phyloP scores from a whole-genome alignment of 2,888 invertebrate genomes.

The Diarsia mendica region DNA sequence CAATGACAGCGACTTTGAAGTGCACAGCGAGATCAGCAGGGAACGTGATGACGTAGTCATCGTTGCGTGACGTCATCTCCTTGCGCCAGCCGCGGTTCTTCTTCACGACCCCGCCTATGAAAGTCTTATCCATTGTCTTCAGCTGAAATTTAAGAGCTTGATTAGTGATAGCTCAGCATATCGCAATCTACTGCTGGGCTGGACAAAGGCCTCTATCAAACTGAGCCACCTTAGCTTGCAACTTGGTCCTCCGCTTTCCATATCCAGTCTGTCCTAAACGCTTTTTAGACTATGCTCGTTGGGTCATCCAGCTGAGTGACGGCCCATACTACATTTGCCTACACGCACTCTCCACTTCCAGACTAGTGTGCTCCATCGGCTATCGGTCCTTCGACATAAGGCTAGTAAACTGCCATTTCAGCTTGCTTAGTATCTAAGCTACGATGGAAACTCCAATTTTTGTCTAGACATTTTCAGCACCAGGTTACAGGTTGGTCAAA shows the following conservation, averaged over 20 bases:
- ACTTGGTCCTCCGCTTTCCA: not conserved
- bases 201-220: not conserved
- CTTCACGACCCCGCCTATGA: slow-evolving; percentile 67
- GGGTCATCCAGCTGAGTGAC: not conserved
- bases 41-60: slow-evolving; percentile 25
- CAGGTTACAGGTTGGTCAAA: not conserved
- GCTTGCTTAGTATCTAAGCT: not conserved
- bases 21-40: slow-evolving; percentile 32
- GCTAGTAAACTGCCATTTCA: not conserved
- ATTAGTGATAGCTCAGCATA: not conserved
- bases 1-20: slow-evolving; percentile 26
- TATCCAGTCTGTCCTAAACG: not conserved
- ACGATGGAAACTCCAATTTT: no score
- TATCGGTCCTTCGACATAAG: no score
- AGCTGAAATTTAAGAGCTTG: slow-evolving; percentile 64
- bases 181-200: not conserved
- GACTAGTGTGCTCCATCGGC: not conserved
- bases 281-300: not conserved
- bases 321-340: not conserved
- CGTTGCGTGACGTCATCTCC: slow-evolving; percentile 46
- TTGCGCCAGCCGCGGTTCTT: slow-evolving; percentile 26
- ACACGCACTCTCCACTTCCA: not conserved
- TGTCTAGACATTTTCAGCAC: not conserved
- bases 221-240: not conserved
- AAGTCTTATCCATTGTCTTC: slow-evolving; percentile 68